Percentiles rank a stretch among this genome's conserved stretches.
Evolutionary conservation across 2,113 vertebrate species (phyloP).

Genomic region (Bothrops jararaca): DNA sequence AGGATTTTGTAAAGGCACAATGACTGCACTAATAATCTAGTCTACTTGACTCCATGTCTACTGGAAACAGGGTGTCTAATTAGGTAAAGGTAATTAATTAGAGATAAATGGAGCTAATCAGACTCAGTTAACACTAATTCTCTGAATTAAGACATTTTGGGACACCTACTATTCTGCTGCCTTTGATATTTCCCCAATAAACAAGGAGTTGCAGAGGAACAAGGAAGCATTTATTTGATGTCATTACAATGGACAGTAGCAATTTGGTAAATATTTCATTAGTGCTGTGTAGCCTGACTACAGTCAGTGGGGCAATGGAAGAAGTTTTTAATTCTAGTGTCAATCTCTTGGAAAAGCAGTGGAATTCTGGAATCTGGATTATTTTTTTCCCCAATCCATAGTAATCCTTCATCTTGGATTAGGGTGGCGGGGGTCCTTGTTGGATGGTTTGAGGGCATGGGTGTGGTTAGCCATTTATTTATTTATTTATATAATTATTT

Average conservation of each 20-base stretch:
- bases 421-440: neutral
- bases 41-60: slow-evolving; percentile 99
- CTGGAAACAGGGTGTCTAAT: slow-evolving; percentile 98
- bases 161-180: slow-evolving; percentile 79
- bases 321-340: neutral
- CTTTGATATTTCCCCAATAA: slow-evolving; percentile 76
- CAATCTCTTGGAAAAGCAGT: neutral
- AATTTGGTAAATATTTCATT: neutral
- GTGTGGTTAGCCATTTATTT: neutral
- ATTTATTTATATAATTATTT: neutral
- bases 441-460: neutral
- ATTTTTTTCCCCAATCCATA: neutral
- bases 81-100: slow-evolving; percentile 99
- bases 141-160: slow-evolving; percentile 91
- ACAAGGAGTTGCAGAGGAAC: slow-evolving; percentile 58
- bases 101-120: slow-evolving; percentile 99
- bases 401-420: neutral
- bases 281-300: rapidly evolving
- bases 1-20: slow-evolving; percentile 94
- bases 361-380: neutral
- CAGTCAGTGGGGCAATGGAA: rapidly evolving
- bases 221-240: slow-evolving; percentile 3
- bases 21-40: slow-evolving; percentile 99
- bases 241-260: rapidly evolving
- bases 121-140: slow-evolving; percentile 93